phyloP scores from a whole-genome alignment of 2,888 invertebrate genomes.

The Brachyopa scutellaris region DNA sequence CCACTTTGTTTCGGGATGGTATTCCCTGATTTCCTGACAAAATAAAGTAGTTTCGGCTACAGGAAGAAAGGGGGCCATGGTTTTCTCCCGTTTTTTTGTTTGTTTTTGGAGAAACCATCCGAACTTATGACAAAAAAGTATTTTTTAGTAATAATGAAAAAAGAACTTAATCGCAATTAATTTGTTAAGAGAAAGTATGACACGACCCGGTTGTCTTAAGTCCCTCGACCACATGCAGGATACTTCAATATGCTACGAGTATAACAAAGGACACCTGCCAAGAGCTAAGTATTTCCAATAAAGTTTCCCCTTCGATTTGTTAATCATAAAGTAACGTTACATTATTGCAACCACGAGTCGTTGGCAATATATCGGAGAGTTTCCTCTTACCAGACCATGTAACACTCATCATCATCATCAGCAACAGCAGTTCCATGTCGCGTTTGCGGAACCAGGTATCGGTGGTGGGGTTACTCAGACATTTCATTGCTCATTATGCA shows the following conservation, averaged over 20 bases:
- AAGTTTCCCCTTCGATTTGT: slow-evolving; percentile 56
- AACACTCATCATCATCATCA: slow-evolving; percentile 43
- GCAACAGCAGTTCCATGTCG: background rate
- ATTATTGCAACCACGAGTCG: slow-evolving; percentile 42
- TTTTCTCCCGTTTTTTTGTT: background rate
- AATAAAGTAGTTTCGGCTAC: slow-evolving; percentile 39
- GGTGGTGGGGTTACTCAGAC: slow-evolving; percentile 22
- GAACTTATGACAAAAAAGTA: background rate
- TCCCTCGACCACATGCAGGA: background rate
- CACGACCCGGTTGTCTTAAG: slow-evolving; percentile 13
- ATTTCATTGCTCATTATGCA: slow-evolving; percentile 53
- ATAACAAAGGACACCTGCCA: slow-evolving; percentile 62
- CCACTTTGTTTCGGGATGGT: slow-evolving; percentile 8
- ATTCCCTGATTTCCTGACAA: slow-evolving; percentile 49
- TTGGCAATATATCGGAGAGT: slow-evolving; percentile 25
- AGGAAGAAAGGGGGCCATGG: background rate
- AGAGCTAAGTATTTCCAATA: slow-evolving; percentile 44
- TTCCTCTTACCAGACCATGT: slow-evolving; percentile 1
- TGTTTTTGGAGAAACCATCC: background rate
- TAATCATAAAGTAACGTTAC: slow-evolving; percentile 54
- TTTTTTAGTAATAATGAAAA: background rate
- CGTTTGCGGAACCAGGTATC: background rate
- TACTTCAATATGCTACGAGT: no score
- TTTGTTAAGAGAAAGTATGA: slow-evolving; percentile 49
- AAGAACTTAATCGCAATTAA: slow-evolving; percentile 23